Percentiles rank a stretch among this genome's conserved stretches.
Conservation (phyloP, 92 coral and sea anemone species). For the Siderastrea siderea region DNA sequence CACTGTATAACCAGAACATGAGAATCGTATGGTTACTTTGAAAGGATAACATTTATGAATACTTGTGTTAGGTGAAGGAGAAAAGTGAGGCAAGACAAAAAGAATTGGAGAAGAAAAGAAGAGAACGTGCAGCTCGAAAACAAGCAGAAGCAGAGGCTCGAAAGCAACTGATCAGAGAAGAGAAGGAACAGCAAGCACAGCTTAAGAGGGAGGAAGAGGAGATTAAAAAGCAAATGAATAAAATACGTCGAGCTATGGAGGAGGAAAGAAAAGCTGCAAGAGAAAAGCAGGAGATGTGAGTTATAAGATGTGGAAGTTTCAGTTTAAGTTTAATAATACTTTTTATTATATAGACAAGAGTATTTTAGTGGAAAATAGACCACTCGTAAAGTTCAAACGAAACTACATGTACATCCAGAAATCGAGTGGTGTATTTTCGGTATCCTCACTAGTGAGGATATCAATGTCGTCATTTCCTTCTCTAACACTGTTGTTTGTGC, state of each 20-base stretch:
- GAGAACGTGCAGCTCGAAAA: constrained; percentile 82
- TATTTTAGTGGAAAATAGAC: no score
- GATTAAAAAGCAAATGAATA: constrained; percentile 91
- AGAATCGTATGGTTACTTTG: no score
- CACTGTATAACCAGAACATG: no score
- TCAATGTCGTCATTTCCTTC: no score
- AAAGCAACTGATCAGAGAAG: constrained; percentile 88
- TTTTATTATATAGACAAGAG: no score
- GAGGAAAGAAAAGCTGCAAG: constrained; percentile 77
- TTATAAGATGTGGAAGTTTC: neutral
- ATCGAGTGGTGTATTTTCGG: no score
- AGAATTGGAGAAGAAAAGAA: constrained; percentile 78
- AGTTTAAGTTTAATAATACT: no score
- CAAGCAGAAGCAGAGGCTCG: constrained; percentile 95
- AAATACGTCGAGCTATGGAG: constrained; percentile 90
- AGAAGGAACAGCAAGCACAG: constrained; percentile 82
- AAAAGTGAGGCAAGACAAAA: constrained; percentile 84
- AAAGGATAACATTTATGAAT: no score
- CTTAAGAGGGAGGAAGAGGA: constrained; percentile 85
- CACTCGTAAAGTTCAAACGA: no score
- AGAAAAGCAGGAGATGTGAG: constrained; percentile 80
- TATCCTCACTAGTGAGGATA: no score
- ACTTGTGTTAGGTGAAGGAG: constrained; percentile 82
- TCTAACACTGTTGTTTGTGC: no score
- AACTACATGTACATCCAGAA: no score